Conservation (phyloP, 1,140 invertebrate genomes). For the Papilio polyxenes region DNA sequence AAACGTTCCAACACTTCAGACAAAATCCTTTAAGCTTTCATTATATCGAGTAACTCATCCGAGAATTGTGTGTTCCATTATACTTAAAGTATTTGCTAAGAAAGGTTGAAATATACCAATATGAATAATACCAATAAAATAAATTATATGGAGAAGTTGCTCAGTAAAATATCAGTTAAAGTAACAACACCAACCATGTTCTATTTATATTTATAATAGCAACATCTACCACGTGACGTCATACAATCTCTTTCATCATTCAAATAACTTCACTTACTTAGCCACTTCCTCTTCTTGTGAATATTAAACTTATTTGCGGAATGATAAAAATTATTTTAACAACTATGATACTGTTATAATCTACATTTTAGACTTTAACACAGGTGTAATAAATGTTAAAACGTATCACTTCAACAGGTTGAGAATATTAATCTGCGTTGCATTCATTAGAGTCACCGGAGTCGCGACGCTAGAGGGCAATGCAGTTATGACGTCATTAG, state of each 20-base stretch:
- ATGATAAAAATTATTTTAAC: no score
- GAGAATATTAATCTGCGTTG: constrained; percentile 62
- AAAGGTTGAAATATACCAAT: constrained; percentile 43
- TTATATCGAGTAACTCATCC: constrained; percentile 60
- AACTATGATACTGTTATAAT: no score
- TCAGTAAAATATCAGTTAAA: no score
- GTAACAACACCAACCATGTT: no score
- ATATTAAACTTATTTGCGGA: neutral
- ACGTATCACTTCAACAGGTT: constrained; percentile 50
- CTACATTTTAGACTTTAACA: neutral
- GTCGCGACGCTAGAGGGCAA: constrained; percentile 54
- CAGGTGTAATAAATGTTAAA: constrained; percentile 56
- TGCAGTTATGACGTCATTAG: constrained; percentile 77
- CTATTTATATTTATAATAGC: neutral
- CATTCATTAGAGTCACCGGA: constrained; percentile 55
- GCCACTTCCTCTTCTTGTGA: no score
- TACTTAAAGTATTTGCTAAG: constrained; percentile 65
- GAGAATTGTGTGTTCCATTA: constrained; percentile 51
- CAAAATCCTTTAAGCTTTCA: constrained; percentile 46
- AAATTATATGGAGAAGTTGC: no score
- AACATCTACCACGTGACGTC: neutral
- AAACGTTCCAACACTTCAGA: constrained; percentile 40
- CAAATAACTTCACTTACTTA: no score
- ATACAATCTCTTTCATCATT: no score
- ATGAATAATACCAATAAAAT: neutral